Evolutionary conservation across 1,140 invertebrate species (phyloP), one percentile per base, ranked within the genome.

Genomic region (Drosophila mayri): DNA sequence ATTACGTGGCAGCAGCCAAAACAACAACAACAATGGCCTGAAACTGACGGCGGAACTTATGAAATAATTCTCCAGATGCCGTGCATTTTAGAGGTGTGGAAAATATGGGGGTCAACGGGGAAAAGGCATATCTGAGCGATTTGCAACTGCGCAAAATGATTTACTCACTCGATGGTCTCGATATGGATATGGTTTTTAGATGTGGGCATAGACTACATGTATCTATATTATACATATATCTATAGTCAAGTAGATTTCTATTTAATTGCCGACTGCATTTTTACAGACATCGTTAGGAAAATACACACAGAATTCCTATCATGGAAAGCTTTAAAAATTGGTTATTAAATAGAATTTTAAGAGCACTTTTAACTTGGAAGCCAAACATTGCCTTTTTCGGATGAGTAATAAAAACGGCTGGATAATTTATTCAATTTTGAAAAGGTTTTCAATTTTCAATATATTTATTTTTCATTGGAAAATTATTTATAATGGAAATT

Each of bases 11-110:
- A 86, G 50, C 70, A 59, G 47, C 20, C 32, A 37, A 41, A 55
- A 43, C n/a, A 40, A 25, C 55, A 54, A 55, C 38, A 47, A 65
- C 49, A 68, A 65, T 54, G 59, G 59, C 18, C 11, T 61, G 84
- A 63, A 87, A 87, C 68, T 79, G 55, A 22, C 49, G 67, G 57
- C 80, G 80, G 76, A 88, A 83, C 79, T 87, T 88, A 57, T 73
- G 84, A 87, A 87, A 87, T 88, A 52, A 63, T 75, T 52, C 79
- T 63, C 66, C 58, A 55, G 49, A 72, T 72, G 66, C 68, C 67
- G 11, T 32, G 64, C 67, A 35, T 59, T 30, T 16, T 14, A 28
- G 30, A 67, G 60, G 35, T 49, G 64, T n/a, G 20, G 38, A 32
- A 43, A 28, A 54, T 37, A 54, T 20, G 12, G 44, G 37, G 54